phyloP scores from a whole-genome alignment of 2,113 vertebrate species.

The Macrotis lagotis region DNA sequence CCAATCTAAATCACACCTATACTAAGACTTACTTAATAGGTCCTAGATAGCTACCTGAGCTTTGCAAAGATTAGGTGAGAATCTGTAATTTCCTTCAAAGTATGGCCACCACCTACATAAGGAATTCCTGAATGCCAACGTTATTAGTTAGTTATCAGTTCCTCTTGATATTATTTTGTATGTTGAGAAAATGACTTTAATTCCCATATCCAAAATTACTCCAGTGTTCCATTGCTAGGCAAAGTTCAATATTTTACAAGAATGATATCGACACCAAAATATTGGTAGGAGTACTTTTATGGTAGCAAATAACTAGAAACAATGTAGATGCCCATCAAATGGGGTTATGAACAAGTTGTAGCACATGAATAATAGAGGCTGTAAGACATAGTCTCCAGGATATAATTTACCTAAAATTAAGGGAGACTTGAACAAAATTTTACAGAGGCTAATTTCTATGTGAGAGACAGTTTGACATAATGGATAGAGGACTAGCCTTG shows the following conservation, averaged over 20 bases:
- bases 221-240: not conserved
- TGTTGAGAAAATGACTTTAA: not conserved
- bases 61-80: not conserved
- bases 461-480: not conserved
- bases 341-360: not conserved
- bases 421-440: not conserved
- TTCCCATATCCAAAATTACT: not conserved
- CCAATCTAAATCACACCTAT: not conserved
- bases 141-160: not conserved
- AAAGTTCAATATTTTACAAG: not conserved
- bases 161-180: not conserved
- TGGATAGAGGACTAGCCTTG: not conserved
- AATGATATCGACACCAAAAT: not conserved
- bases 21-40: not conserved
- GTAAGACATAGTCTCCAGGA: not conserved
- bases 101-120: not conserved
- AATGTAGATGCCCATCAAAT: not conserved
- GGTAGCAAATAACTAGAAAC: not conserved
- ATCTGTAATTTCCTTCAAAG: not conserved
- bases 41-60: not conserved
- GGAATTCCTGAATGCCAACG: not conserved
- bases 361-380: not conserved
- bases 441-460: not conserved
- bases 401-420: not conserved
- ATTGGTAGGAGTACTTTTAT: not conserved